Base-by-base conservation (phyloP, 1,140 invertebrate genomes). In the Drosophila ogumai region DNA sequence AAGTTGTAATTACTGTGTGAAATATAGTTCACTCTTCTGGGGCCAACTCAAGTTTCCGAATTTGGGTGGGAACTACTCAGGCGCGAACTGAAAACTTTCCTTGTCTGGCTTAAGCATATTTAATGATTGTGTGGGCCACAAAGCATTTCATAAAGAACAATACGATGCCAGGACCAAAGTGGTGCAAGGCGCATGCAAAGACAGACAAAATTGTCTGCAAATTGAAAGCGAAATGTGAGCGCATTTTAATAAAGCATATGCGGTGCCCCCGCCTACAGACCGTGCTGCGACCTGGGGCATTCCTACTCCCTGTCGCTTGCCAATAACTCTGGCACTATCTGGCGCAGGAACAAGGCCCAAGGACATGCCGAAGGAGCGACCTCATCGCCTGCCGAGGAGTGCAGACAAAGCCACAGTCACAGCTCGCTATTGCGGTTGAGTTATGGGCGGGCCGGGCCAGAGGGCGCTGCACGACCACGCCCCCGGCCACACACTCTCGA, bases 181-280 rank as follows among this genome's bases (percentile, higher is more conserved):
- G 17, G 22, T 50, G 19, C 36, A 58, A 22, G 43, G 15, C 19
- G 13, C 38, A 68, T 79, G 75, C 80, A 67, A 66, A 63, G 50
- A 56, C 17, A 49, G 22, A 46, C 40, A 61, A 76, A 60, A 76
- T 65, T 81, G 76, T 88, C 81, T 88, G 85, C 50, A 71, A 90
- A 88, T 90, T 88, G 84, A 88, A 88, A 88, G 85, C 77, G 85
- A 88, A 88, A 88, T 90, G 77, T 66, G 61, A 66, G 52, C 59
- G 81, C 73, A 90, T 88, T 84, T 88, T 88, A 88, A 88, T 88
- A 88, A 88, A 88, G 90, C 85, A 88, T 88, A 88, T 88, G 85
- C 73, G 85, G 61, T 80, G 38, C 54, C 55, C 66, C 34, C 58
- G 47, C 60, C 49, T n/a, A 13, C 46, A 28, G 32, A 3, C 17